Base-by-base conservation (phyloP, 2,113 vertebrate genomes). In the Limnothrissa miodon region DNA sequence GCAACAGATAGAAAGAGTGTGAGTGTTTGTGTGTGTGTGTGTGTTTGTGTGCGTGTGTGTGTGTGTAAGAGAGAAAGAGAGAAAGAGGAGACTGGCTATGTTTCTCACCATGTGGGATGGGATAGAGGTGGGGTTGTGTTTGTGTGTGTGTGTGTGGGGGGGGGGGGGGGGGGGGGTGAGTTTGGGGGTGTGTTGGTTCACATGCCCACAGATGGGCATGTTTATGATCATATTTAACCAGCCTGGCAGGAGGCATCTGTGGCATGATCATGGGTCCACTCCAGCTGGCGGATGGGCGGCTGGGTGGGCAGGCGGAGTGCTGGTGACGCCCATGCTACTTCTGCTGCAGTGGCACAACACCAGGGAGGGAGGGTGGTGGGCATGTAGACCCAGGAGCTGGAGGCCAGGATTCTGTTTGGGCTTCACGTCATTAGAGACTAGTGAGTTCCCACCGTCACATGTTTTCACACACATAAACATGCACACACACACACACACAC, bases 151-250 rank as follows among this genome's bases (percentile, higher is more conserved):
- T 9, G 11, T 19, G 23, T 23, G 51, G 21, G 51, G 51, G 11
- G 51, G 23, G 23, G 51, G 21, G 51, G 51, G 51, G 51, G 21
- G 19, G 23, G 51, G 19, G 51, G 51, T 2, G 42, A 42, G 6
- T 2, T 42, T 42, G 42, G 42, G 42, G 42, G 42, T 42, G 42
- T 21, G 46, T 9, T 48, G 46, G 46, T 17, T 48, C 5, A 10
- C 5, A 29, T 5, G 33, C 23, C 59, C 51, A 29, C 83, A 84
- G 83, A 84, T 82, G 74, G 82, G 48, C 62, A 39, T 78, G 80
- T 79, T 86, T 86, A 81, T 45, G 80, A 78, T 70, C 80, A 79
- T 80, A 83, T 82, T 83, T 83, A 84, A 79, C 82, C 81, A 80
- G 80, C 45, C 66, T 82, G 74, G 59, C 74, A 86, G 74, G 78